Percentiles rank a stretch among this genome's conserved stretches.
Evolutionary conservation across 2,888 invertebrate genomes (phyloP).

Genomic region (Lampropteryx suffumata): DNA sequence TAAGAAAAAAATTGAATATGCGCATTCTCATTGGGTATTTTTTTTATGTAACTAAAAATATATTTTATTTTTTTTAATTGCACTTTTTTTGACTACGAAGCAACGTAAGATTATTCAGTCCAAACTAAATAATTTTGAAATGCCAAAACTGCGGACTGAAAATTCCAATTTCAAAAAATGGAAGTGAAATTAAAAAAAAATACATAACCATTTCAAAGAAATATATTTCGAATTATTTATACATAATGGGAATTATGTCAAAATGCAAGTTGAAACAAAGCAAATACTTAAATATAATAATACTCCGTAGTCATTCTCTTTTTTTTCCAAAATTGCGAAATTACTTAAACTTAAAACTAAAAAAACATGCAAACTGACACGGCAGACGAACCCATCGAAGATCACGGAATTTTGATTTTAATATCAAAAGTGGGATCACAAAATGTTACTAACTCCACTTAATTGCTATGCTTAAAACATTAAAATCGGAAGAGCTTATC

Average conservation of each 20-base stretch:
- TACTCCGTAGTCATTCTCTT: constrained; percentile 22
- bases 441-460: not conserved
- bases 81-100: constrained; percentile 36
- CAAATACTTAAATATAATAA: constrained; percentile 15
- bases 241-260: constrained; percentile 26
- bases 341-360: constrained; percentile 22
- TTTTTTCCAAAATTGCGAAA: constrained; percentile 17
- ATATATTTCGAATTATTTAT: constrained; percentile 31
- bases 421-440: constrained; percentile 35
- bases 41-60: not conserved
- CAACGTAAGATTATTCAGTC: constrained; percentile 17
- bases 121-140: constrained; percentile 27
- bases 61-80: constrained; percentile 28
- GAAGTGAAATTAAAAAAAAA: constrained; percentile 24
- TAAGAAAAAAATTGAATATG: constrained; percentile 1
- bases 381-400: constrained; percentile 2
- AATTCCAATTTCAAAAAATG: constrained; percentile 1
- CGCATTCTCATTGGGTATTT: constrained; percentile 18
- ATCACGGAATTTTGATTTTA: constrained; percentile 37
- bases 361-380: constrained; percentile 21
- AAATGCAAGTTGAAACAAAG: constrained; percentile 23
- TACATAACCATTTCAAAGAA: constrained; percentile 21
- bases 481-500: constrained; percentile 4
- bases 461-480: constrained; percentile 10
- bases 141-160: constrained; percentile 33